Base-by-base conservation (phyloP, 2,113 vertebrate genomes). In the Ceyx margarethae region DNA sequence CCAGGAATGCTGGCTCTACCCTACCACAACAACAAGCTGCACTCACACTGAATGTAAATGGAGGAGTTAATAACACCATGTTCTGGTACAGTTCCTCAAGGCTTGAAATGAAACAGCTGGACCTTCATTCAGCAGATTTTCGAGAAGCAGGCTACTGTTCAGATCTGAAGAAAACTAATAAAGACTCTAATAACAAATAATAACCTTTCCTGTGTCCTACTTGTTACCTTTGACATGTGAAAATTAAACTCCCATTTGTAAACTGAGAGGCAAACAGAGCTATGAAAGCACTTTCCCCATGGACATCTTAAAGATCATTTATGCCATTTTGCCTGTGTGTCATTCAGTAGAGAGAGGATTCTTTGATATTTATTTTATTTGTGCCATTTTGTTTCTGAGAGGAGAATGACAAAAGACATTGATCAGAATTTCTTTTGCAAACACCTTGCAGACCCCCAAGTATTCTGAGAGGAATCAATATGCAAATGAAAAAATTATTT, bases 361-460 rank as follows among this genome's bases (percentile, higher is more conserved):
- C 28, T 89, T 92, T 66, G 58, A 46, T 81, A 81, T 89, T 91
- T 89, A 60, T 94, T 95, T 95, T 93, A 71, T 93, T 91, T 94
- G 87, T 92, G 46, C 51, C 10, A 1, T 71, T 87, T 83, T 67
- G 22, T 79, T 90, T 81, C 74, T 67, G 64, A 92, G 71, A 88
- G 33, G 40, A 85, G 54, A 81, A 89, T 56, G 51, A 67, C 56
- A 87, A 81, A 91, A 81, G 57, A 2, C n/a, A 53, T 92, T 74
- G 2, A 73, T 92, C 75, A 91, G 37, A 87, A 85, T 87, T 94
- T 89, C 78, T 85, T 82, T 53, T 85, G 60, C 67, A 82, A 89
- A 43, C 18, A 89, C 43, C 56, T 79, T 62, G 23, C 0, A 11
- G 76, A 13, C 65, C 60, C 89, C 40, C 56, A 43, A 89, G 14